Percentiles rank a stretch among this genome's conserved stretches.
phyloP scores from a whole-genome alignment of 2,797 vertebrate species.

The Alfaro cultratus region DNA sequence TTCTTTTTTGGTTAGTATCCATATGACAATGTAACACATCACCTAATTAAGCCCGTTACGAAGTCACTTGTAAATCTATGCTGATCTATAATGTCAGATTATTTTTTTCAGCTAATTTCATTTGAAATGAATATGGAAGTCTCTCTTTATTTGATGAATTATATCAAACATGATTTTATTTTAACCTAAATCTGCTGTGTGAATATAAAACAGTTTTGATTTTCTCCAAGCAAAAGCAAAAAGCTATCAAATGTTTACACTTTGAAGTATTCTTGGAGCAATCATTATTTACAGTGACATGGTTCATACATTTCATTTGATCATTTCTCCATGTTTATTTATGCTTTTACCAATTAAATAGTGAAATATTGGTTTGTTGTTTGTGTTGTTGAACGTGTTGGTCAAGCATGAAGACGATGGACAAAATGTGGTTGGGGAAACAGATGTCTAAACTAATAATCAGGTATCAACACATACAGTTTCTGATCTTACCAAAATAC shows the following conservation, averaged over 20 bases:
- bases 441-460: not conserved
- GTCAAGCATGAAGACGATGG: not conserved
- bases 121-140: slow-evolving; percentile 25
- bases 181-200: slow-evolving; percentile 18
- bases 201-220: slow-evolving; percentile 6
- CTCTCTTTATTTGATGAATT: slow-evolving; percentile 21
- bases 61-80: slow-evolving; percentile 18
- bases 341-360: slow-evolving; percentile 53
- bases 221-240: slow-evolving; percentile 11
- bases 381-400: slow-evolving; percentile 9
- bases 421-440: not conserved
- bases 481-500: not conserved
- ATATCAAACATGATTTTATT: slow-evolving; percentile 20
- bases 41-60: slow-evolving; percentile 8
- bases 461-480: not conserved
- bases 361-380: slow-evolving; percentile 32
- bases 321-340: slow-evolving; percentile 43
- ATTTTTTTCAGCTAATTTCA: slow-evolving; percentile 9
- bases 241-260: slow-evolving; percentile 64
- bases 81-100: slow-evolving; percentile 51
- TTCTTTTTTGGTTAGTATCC: slow-evolving; percentile 12
- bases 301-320: slow-evolving; percentile 31
- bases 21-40: slow-evolving; percentile 4
- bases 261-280: slow-evolving; percentile 31
- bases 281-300: slow-evolving; percentile 27